Evolutionary conservation across 2,888 invertebrate genomes (phyloP).

Genomic region (Carcina quercana): DNA sequence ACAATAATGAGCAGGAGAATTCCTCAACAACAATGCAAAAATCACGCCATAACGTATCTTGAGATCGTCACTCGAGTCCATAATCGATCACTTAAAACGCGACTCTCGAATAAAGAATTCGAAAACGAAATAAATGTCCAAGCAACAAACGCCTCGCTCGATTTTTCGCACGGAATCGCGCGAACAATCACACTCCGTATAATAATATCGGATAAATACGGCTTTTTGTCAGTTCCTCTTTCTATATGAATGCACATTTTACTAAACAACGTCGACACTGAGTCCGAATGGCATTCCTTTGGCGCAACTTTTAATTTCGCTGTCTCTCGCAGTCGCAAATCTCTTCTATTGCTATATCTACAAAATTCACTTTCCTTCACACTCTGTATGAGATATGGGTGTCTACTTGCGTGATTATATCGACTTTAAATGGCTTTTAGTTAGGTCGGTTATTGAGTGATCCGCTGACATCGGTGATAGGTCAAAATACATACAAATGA

Average conservation of each 20-base stretch:
- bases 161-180: conserved; percentile 47
- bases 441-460: conserved; percentile 28
- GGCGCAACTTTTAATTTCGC: conserved; percentile 23
- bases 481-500: conserved; percentile 32
- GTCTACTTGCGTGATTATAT: too few species aligned
- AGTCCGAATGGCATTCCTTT: conserved; percentile 38
- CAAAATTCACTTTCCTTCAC: conserved; percentile 18
- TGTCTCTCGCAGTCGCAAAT: conserved; percentile 10
- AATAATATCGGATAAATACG: conserved; percentile 49
- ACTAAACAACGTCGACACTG: conserved; percentile 47
- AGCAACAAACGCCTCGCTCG: conserved; percentile 25
- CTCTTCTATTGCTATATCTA: conserved; percentile 8
- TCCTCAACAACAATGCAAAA: conserved; percentile 25
- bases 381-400: too few species aligned
- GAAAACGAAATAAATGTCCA: conserved; percentile 24
- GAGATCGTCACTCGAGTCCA: conserved; percentile 29
- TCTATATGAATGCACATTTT: conserved; percentile 65
- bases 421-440: conserved; percentile 14
- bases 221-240: conserved; percentile 45
- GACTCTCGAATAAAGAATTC: conserved; percentile 27
- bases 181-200: conserved; percentile 44
- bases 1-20: conserved; percentile 24
- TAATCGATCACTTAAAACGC: conserved; percentile 47
- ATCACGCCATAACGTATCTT: conserved; percentile 19
- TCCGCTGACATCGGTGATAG: conserved; percentile 18